Percentiles rank a stretch among this genome's conserved stretches.
These are phyloP conservation scores for Corythaixoides concolor DNA, from an alignment of 2,113 vertebrate species.

Conservation along the genomic window DNA sequence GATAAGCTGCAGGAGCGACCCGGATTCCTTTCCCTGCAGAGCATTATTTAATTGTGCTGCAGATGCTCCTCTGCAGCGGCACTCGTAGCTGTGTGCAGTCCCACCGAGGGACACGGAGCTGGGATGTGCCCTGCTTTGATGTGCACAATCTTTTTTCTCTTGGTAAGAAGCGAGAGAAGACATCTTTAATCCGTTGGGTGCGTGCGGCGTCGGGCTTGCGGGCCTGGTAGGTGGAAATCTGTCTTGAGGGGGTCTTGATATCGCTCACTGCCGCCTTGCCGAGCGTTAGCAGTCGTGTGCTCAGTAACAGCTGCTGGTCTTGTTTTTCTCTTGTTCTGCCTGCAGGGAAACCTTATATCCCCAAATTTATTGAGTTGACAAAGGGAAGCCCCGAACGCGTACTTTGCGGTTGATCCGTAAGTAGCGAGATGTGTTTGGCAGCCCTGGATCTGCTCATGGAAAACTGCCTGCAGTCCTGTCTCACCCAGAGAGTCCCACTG, in stretches of 20 bases:
- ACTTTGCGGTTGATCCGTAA: not conserved
- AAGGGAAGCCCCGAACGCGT: rapidly evolving
- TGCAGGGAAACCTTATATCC: not conserved
- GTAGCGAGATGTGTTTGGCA: not conserved
- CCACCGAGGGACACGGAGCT: rapidly evolving
- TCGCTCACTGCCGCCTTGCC: rapidly evolving
- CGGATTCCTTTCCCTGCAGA: not conserved
- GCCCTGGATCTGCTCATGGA: not conserved
- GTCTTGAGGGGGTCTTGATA: not conserved
- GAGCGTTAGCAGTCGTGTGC: rapidly evolving
- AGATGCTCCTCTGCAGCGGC: not conserved
- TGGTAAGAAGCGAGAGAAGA: not conserved
- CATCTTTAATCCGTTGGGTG: rapidly evolving
- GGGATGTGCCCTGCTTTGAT: rapidly evolving
- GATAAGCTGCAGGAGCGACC: not conserved
- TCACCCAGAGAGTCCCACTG: not conserved
- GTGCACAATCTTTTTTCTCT: not conserved
- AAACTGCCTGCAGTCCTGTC: not conserved
- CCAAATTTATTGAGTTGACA: rapidly evolving
- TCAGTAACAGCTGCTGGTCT: not conserved
- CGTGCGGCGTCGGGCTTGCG: not conserved
- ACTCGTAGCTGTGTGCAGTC: rapidly evolving
- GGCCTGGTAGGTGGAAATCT: not conserved
- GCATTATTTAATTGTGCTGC: too few relatives aligned
- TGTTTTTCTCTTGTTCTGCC: not conserved